phyloP scores from a whole-genome alignment of 2,113 vertebrate species.

The Chlorodrepanis virens region DNA sequence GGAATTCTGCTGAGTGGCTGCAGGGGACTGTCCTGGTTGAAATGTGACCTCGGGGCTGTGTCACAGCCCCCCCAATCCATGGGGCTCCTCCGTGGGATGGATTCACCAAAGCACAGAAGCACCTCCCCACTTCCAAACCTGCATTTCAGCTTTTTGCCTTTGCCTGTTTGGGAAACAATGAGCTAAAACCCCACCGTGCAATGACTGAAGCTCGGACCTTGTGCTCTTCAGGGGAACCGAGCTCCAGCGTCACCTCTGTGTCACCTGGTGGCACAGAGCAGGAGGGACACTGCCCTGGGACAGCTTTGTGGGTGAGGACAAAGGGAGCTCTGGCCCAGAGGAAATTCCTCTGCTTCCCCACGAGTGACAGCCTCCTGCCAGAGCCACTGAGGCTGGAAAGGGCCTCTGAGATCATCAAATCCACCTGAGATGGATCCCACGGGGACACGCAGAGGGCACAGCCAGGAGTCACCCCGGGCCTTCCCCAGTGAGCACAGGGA shows the following conservation, averaged over 20 bases:
- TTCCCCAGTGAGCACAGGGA: neutral
- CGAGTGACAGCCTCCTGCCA: rapidly evolving
- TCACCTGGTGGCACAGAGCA: rapidly evolving
- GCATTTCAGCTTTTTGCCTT: neutral
- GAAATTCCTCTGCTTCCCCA: neutral
- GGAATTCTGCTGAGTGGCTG: neutral
- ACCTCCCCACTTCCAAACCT: neutral
- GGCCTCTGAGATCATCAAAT: rapidly evolving
- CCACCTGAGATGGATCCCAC: rapidly evolving
- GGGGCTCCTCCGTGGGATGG: neutral
- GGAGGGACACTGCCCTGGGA: rapidly evolving
- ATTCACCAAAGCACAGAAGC: neutral
- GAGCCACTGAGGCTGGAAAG: rapidly evolving
- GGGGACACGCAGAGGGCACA: neutral
- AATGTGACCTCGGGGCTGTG: neutral
- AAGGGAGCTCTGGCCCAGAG: neutral
- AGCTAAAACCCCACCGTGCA: rapidly evolving
- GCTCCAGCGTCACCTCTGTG: neutral
- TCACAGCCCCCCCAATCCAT: neutral
- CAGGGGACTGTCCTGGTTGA: neutral
- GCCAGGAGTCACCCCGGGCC: neutral
- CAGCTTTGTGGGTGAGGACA: neutral
- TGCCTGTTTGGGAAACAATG: neutral
- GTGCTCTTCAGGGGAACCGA: neutral
- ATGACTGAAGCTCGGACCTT: rapidly evolving